A percentile compares a stretch with the other conserved stretches of the same genome.
Evolutionary conservation across 1,140 invertebrate genomes (phyloP).

Genomic region (Acromyrmex echinatior): DNA sequence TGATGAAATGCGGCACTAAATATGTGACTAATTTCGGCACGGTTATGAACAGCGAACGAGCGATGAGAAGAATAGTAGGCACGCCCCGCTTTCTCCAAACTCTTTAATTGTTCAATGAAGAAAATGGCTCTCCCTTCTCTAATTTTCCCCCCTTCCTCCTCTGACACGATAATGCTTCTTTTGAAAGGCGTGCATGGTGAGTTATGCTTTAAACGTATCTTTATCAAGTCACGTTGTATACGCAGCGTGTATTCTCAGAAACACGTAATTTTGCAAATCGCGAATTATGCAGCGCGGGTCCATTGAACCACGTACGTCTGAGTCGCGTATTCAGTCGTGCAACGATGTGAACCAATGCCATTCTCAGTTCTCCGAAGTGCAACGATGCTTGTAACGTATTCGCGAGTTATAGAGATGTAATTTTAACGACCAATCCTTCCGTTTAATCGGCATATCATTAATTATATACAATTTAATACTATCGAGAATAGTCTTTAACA

Average conservation of each 20-base stretch:
- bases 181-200: not conserved
- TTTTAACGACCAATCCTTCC: slow-evolving; percentile 11
- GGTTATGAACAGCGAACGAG: slow-evolving; percentile 29
- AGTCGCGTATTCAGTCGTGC: not conserved
- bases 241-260: slow-evolving; percentile 42
- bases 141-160: not conserved
- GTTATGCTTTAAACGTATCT: slow-evolving; percentile 34
- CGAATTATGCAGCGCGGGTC: slow-evolving; percentile 53
- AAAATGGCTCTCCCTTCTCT: slow-evolving; percentile 39
- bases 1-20: slow-evolving; percentile 6
- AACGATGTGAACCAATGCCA: slow-evolving; percentile 20
- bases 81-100: slow-evolving; percentile 50
- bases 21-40: slow-evolving; percentile 22
- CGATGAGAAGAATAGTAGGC: slow-evolving; percentile 18
- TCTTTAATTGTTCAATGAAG: slow-evolving; percentile 51
- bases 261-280: slow-evolving; percentile 53
- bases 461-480: slow-evolving; percentile 1
- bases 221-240: slow-evolving; percentile 51
- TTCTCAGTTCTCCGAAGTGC: not conserved
- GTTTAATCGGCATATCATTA: not conserved
- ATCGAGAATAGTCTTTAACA: not conserved
- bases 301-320: slow-evolving; percentile 36
- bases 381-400: not conserved
- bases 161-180: not conserved
- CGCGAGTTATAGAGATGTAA: not conserved